Conservation (phyloP, 2,113 vertebrate genomes). For the Carollia perspicillata region DNA sequence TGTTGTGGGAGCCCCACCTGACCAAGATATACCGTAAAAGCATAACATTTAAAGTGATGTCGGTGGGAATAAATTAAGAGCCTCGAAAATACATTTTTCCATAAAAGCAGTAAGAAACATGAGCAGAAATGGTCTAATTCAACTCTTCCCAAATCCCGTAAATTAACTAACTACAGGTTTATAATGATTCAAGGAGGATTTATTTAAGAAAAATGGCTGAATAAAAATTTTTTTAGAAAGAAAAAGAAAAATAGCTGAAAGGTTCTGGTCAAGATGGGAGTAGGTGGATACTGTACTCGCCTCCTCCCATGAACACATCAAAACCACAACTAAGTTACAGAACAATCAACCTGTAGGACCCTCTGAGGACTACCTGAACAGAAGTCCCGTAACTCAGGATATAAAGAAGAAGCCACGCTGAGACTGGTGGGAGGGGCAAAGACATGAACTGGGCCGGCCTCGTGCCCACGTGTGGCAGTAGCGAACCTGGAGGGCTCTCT, state of each 20-base stretch:
- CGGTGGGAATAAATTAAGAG: neutral
- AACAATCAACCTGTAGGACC: no score
- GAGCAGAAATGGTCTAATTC: neutral
- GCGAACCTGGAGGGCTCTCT: no score
- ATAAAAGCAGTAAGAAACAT: neutral
- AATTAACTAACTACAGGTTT: constrained; percentile 5
- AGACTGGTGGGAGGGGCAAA: no score
- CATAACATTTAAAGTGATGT: neutral
- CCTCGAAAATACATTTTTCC: neutral
- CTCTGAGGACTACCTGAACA: no score
- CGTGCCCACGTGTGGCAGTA: no score
- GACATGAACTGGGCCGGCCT: no score
- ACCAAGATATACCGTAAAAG: neutral
- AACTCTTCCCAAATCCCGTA: neutral
- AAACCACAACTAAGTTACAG: no score
- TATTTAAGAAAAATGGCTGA: neutral
- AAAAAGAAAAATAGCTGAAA: neutral
- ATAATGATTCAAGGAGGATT: neutral
- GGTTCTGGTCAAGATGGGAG: neutral
- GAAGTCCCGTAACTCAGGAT: no score
- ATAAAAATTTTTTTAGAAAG: no score
- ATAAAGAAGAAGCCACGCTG: no score
- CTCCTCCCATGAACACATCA: no score
- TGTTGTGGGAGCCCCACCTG: no score
- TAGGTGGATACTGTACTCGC: neutral